Evolutionary conservation across 1,140 invertebrate genomes (phyloP), one percentile per base, ranked within the genome.

Genomic region (Calliopsis andreniformis): DNA sequence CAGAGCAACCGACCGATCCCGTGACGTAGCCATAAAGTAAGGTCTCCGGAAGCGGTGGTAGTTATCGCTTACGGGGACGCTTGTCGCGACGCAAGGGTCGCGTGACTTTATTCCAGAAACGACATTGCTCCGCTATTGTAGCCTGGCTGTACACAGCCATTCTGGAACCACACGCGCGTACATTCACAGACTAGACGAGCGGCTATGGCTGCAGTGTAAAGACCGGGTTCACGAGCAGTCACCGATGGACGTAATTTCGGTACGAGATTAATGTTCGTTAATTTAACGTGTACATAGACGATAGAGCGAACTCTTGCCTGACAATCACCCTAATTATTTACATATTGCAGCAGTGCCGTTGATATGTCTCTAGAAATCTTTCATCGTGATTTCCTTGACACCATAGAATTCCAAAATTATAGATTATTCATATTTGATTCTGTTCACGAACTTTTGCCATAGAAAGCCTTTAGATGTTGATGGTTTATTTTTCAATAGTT

Each of bases 41-140:
- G 56, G 51, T 30, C 42, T 12, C 71, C 71, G 71, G 71, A 75
- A 75, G 28, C 20, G 62, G 71, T 18, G 28, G 51, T 75, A 75
- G 71, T 75, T 75, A 76, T 69, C 73, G 73, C 64, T 69, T 55
- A 76, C 42, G 43, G 43, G 55, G 64, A 69, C 45, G 64, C 73
- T 69, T 69, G 56, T 76, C 55, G 73, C 73, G 73, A 76, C 66
- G 64, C 53, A 51, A n/a, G 43, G 45, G 43, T 69, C 66, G 73
- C 73, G 73, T 76, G 64, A 69, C 73, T 76, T 51, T 69, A 76
- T 69, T 69, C 66, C 32, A 49, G 64, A 49, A 69, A 59, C 73
- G 73, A 69, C 71, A 67, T 76, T 59, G 53, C 73, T 76, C 73
- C 66, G 35, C 43, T 69, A 45, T 69, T 25, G 53, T 59, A 30